These are phyloP conservation scores for Erebia aethiops DNA, from an alignment of 2,888 invertebrate genomes.

Conservation along the genomic window DNA sequence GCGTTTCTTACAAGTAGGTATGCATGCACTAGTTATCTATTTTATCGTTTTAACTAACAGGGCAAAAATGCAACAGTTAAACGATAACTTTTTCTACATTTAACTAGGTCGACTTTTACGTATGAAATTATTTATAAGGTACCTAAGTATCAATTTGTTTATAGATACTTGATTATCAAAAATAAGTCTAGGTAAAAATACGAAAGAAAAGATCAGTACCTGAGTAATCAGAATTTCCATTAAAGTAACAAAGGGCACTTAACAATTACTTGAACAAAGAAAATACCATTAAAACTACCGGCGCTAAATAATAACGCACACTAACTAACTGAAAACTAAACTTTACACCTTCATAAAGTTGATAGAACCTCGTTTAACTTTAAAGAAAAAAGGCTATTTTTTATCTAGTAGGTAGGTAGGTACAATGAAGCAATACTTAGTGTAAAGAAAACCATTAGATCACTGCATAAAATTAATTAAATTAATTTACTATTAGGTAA, in stretches of 20 bases:
- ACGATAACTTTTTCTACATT: background rate
- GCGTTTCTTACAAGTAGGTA: background rate
- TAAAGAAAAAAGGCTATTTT: conserved; percentile 31
- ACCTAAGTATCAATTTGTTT: no score
- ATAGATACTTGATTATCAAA: no score
- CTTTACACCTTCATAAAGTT: conserved; percentile 51
- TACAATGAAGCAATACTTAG: conserved; percentile 19
- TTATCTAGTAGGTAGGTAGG: conserved; percentile 2
- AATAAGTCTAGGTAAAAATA: no score
- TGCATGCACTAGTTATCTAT: background rate
- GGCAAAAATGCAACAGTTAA: background rate
- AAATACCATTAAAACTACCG: conserved; percentile 61
- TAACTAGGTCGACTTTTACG: background rate
- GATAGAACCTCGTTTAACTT: conserved; percentile 43
- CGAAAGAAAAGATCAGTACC: background rate
- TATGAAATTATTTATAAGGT: no score
- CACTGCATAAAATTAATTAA: no score
- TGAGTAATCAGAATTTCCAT: conserved; percentile 25
- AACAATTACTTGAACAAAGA: conserved; percentile 60
- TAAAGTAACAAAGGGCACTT: conserved; percentile 48
- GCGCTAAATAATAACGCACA: conserved; percentile 57
- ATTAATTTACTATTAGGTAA: background rate
- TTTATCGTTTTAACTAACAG: background rate
- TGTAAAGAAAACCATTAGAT: conserved; percentile 17
- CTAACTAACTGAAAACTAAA: conserved; percentile 60